Conservation (phyloP, 2,888 invertebrate genomes). For the Lottia scabra region DNA sequence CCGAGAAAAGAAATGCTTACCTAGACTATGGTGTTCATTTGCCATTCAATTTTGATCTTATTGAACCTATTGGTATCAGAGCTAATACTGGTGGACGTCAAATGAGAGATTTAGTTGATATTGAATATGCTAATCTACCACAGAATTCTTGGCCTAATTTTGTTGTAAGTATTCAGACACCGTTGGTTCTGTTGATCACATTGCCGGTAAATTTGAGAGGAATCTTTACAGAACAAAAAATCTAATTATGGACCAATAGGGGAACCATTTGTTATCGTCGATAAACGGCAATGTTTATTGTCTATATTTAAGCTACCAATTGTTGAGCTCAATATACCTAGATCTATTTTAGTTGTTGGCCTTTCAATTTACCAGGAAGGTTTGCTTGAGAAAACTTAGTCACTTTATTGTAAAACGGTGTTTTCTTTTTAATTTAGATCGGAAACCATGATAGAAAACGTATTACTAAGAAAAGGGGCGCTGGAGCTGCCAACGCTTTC, state of each 20-base stretch:
- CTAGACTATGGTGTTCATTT: conserved; percentile 53
- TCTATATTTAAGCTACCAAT: too few relatives aligned
- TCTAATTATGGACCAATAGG: too few relatives aligned
- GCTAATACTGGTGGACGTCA: conserved; percentile 29
- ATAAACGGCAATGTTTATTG: too few relatives aligned
- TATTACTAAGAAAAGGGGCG: conserved; percentile 74
- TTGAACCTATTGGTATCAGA: conserved; percentile 12
- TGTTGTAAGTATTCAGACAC: conserved; percentile 30
- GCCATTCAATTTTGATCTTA: conserved; percentile 51
- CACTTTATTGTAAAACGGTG: too few relatives aligned
- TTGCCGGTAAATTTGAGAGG: too few relatives aligned
- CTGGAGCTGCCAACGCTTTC: conserved; percentile 78
- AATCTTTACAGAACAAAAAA: too few relatives aligned
- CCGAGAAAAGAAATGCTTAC: conserved; percentile 38
- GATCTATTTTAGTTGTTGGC: too few relatives aligned
- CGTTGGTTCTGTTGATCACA: too few relatives aligned
- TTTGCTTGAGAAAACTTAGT: too few relatives aligned
- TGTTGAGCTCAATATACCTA: too few relatives aligned
- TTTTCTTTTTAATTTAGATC: conserved; percentile 41
- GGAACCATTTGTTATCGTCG: too few relatives aligned
- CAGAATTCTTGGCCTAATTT: conserved; percentile 39
- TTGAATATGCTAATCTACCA: conserved; percentile 25
- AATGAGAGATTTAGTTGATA: conserved; percentile 25
- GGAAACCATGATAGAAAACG: conserved; percentile 62
- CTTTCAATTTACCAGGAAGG: too few relatives aligned